Evolutionary conservation across 2,888 invertebrate species (phyloP).

Genomic region (Bombylius major): DNA sequence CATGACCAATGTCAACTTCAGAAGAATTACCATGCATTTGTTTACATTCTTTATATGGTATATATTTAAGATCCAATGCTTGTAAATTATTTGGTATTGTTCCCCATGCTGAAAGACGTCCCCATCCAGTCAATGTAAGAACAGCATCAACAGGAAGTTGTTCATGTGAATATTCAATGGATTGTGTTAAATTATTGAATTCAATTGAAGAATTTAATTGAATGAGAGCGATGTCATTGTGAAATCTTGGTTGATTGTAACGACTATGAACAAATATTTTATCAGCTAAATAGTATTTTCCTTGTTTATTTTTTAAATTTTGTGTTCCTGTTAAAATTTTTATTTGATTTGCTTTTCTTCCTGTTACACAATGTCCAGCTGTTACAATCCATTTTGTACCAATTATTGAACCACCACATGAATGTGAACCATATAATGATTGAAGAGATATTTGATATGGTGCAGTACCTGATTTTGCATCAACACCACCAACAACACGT

Average conservation of each 20-base stretch:
- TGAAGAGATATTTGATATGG: conserved; percentile 35
- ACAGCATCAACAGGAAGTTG: conserved; percentile 40
- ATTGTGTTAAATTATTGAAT: conserved; percentile 41
- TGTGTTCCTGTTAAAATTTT: conserved; percentile 27
- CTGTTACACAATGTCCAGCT: conserved; percentile 30
- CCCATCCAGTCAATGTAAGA: conserved; percentile 50
- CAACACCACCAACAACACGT: conserved; percentile 10
- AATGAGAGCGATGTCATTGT: conserved; percentile 57
- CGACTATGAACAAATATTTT: not conserved
- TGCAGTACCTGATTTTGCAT: conserved; percentile 17
- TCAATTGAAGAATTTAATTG: conserved; percentile 41
- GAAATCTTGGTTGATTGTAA: conserved; percentile 21
- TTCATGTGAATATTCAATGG: conserved; percentile 42
- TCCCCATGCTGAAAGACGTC: conserved; percentile 39
- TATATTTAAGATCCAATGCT: conserved; percentile 42
- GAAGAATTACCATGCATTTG: conserved; percentile 39
- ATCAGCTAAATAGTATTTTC: not conserved
- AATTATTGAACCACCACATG: conserved; percentile 33
- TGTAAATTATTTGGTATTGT: conserved; percentile 44
- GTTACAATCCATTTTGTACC: conserved; percentile 28
- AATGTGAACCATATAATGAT: conserved; percentile 20
- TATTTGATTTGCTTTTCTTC: conserved; percentile 22
- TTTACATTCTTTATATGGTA: conserved; percentile 43
- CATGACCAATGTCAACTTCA: conserved; percentile 43
- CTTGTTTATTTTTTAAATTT: conserved; percentile 4